Base-by-base conservation (phyloP, 2,113 vertebrate species). In the Pelodiscus sinensis region DNA sequence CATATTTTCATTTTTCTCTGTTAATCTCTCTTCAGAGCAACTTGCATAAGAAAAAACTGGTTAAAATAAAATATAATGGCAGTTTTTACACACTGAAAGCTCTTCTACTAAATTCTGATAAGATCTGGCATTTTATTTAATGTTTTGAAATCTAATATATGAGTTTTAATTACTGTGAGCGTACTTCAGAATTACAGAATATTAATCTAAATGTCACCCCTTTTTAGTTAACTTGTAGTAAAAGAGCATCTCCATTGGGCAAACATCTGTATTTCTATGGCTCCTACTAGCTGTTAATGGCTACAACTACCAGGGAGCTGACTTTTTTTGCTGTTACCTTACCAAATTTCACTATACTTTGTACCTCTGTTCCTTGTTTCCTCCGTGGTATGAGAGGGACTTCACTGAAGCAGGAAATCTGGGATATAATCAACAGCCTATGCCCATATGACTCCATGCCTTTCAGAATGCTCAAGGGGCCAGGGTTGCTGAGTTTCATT, bases 271-370 rank as follows among this genome's bases (percentile, higher is more conserved):
- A 62, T 85, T 85, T 57, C 81, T 14, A 0, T 90, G 25, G 54
- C 11, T 95, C 91, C 77, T 2, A 0, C 35, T 35, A 50, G 38
- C 10, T 6, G 9, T 0, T 18, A 85, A 51, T 82, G 88, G 85
- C n/a, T 44, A 84, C 35, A 92, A 31, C 84, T 73, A 87, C 91
- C 87, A 79, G 8, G 1, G 0, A 79, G 12, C 56, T 79, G 95
- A 58, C 91, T 93, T 88, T 90, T 93, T 86, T 89, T 87, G 57
- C 87, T 92, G 71, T n/a, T 56, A 2, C 82, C 73, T 78, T 56
- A 38, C 0, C 11, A 0, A 6, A 16, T 83, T 82, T 82, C 83
- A 29, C 89, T 92, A 21, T 71, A 71, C 65, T 97, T 92, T 54
- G 52, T 54, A 12, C 52, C 52, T 44, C 44, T 54, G 52, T 54